Conservation (phyloP, 64 coral and sea anemone genomes). For the Montipora sp. region DNA sequence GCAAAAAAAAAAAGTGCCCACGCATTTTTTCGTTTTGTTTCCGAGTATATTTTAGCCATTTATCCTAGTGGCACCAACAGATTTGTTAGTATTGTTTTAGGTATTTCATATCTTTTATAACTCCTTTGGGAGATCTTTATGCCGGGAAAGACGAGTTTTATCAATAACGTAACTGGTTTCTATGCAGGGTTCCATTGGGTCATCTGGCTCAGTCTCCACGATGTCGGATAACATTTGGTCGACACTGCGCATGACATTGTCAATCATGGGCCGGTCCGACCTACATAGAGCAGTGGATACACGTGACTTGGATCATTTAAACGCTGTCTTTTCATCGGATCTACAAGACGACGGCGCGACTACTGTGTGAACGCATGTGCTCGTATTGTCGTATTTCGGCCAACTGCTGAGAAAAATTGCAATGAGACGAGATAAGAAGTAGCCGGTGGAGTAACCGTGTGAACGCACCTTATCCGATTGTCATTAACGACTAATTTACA, state of each 20-base stretch:
- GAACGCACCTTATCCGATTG: too few relatives aligned
- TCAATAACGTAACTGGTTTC: neutral
- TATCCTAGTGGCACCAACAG: too few relatives aligned
- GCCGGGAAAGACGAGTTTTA: neutral
- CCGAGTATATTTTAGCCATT: too few relatives aligned
- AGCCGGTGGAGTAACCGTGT: too few relatives aligned
- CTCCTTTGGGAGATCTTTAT: too few relatives aligned
- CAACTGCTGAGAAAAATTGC: too few relatives aligned
- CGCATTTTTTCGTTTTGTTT: too few relatives aligned
- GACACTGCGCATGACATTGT: constrained; percentile 95
- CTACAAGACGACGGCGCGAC: neutral
- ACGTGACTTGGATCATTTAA: constrained; percentile 90
- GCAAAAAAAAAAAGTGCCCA: too few relatives aligned
- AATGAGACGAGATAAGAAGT: too few relatives aligned
- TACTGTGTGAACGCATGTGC: neutral
- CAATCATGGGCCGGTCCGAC: constrained; percentile 88
- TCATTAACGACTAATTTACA: too few relatives aligned
- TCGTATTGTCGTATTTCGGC: neutral
- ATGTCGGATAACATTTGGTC: constrained; percentile 99
- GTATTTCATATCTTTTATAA: too few relatives aligned
- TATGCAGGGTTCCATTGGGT: constrained; percentile 67
- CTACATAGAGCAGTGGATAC: constrained; percentile 84
- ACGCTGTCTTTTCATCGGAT: constrained; percentile 67
- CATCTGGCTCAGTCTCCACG: constrained; percentile 67
- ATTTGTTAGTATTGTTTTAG: too few relatives aligned